Evolutionary conservation across 2,113 vertebrate genomes (phyloP), one percentile per base, ranked within the genome.

Genomic region (Bubo bubo): DNA sequence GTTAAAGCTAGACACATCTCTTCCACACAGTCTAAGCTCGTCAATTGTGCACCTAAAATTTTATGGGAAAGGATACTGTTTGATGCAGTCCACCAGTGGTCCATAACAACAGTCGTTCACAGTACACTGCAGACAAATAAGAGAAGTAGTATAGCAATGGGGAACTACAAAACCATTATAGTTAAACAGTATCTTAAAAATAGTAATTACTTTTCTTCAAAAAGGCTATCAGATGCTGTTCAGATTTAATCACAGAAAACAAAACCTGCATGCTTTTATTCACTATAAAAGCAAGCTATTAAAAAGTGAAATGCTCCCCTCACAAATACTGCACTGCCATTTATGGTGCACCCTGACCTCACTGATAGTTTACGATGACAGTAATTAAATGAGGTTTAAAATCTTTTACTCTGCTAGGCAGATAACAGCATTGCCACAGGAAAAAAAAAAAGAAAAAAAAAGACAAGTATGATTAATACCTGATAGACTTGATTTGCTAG

Each of bases 101-200:
- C 99, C 99, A 98, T 99, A 99, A 99, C 99, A 99, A 98, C 99
- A 99, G 99, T 99, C 99, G 92, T 99, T 99, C 98, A 99, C 98
- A 96, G 98, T 99, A 98, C 99, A 99, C 99, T 99, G 99, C 97
- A 98, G 97, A 97, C 81, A 98, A 98, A 98, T 91, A 97, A 98
- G 96, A 98, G 93, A 83, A 93, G 67, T 85, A 91, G 84, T 93
- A 53, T 64, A 70, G 84, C 77, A 81, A 92, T 86, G 43, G 81
- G 87, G 8, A 92, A 95, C 87, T 89, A 94, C 79, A 96, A 86
- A 97, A 94, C 80, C 66, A 95, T 97, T 97, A 96, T 22, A 90
- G 93, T 96, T 94, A 94, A 98, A 95, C 84, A 96, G 72, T 90
- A 96, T 79, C 91, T 95, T 97, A 97, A 98, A 97, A 97, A 77